Percentiles rank a stretch among this genome's conserved stretches.
phyloP scores from a whole-genome alignment of 2,113 vertebrate species.

The Ceyx melanurus region DNA sequence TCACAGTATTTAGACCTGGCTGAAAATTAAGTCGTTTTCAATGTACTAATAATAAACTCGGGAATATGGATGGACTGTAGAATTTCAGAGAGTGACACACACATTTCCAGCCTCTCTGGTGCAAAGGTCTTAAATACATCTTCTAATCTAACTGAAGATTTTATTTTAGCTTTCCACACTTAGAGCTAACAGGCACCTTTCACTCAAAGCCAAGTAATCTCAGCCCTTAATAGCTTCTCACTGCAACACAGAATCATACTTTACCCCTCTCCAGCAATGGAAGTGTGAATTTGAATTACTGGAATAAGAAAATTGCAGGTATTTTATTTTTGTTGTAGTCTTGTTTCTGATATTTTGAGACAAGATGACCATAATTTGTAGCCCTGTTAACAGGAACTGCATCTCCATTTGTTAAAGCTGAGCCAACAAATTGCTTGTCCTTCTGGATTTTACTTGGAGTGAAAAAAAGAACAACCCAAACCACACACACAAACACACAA shows the following conservation, averaged over 20 bases:
- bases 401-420: slow-evolving; percentile 24
- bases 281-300: slow-evolving; percentile 61
- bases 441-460: background rate
- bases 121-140: background rate
- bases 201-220: slow-evolving; percentile 53
- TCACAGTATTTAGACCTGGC: background rate
- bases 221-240: slow-evolving; percentile 33
- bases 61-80: background rate
- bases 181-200: slow-evolving; percentile 43
- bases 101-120: background rate
- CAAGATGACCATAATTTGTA: slow-evolving; percentile 65
- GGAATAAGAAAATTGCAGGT: slow-evolving; percentile 71
- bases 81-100: background rate
- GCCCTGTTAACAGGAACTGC: slow-evolving; percentile 50
- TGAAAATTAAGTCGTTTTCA: background rate
- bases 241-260: slow-evolving; percentile 18
- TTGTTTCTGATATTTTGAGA: slow-evolving; percentile 59
- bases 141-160: background rate
- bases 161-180: slow-evolving; percentile 28
- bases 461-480: background rate
- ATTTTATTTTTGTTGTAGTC: slow-evolving; percentile 68
- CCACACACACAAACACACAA: background rate
- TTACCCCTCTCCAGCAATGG: slow-evolving; percentile 37
- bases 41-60: background rate
- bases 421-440: background rate